These are phyloP conservation scores for Abramis brama DNA, from an alignment of 2,113 vertebrate genomes.

Conservation along the genomic window DNA sequence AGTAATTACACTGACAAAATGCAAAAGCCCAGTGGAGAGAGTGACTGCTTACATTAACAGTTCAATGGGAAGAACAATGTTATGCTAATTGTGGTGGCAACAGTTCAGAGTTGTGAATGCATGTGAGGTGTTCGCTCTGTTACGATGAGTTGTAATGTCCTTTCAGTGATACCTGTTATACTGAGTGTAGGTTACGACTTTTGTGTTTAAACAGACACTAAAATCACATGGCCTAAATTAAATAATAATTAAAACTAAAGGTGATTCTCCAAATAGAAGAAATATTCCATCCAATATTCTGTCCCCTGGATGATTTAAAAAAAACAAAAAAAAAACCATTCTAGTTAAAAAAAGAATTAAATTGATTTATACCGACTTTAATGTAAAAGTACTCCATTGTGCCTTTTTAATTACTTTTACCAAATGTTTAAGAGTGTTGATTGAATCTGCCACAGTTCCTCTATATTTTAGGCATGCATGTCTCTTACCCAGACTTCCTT, in stretches of 20 bases:
- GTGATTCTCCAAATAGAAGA: not conserved
- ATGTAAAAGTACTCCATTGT: not conserved
- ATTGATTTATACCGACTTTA: not conserved
- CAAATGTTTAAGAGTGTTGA: not conserved
- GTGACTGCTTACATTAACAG: not conserved
- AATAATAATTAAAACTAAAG: not conserved
- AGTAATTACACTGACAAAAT: not conserved
- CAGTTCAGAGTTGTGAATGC: not conserved
- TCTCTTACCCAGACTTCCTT: not conserved
- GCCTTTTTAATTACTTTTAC: not conserved
- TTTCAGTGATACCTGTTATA: not conserved
- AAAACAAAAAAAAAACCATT: rapidly evolving
- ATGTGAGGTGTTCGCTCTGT: not conserved
- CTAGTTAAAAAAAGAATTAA: not conserved
- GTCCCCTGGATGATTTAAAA: not conserved
- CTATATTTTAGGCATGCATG: not conserved
- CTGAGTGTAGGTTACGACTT: not conserved
- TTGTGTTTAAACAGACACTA: not conserved
- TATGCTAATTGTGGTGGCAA: constrained; percentile 28
- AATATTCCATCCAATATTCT: not conserved
- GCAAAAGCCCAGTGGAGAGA: not conserved
- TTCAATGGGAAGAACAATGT: constrained; percentile 20
- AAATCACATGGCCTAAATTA: not conserved
- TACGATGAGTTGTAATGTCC: not conserved
- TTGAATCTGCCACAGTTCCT: not conserved